Percentiles rank a stretch among this genome's conserved stretches.
phyloP scores from a whole-genome alignment of 2,113 vertebrate genomes.

The Chloropsis cyanopogon region DNA sequence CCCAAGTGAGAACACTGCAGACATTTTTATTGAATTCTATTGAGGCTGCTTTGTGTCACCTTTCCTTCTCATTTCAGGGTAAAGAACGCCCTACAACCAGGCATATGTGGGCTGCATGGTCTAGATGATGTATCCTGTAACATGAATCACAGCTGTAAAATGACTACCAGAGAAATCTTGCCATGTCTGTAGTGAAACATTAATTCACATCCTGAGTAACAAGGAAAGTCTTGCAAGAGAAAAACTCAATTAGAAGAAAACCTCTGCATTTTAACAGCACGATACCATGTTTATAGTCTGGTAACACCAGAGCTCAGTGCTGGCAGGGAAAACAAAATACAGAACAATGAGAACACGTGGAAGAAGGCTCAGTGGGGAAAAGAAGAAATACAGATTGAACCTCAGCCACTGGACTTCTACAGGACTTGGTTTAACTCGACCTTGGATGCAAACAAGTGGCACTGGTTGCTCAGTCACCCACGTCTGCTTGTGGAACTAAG shows the following conservation, averaged over 20 bases:
- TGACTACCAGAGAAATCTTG: background rate
- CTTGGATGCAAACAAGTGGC: background rate
- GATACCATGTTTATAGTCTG: background rate
- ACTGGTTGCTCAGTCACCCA: background rate
- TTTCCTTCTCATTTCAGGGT: background rate
- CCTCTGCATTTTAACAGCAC: background rate
- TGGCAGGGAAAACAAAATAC: background rate
- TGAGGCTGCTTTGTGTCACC: conserved; percentile 4
- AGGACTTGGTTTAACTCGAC: background rate
- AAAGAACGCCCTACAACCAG: background rate
- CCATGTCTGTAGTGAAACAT: background rate
- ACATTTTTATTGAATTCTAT: conserved; percentile 1
- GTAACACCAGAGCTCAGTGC: background rate
- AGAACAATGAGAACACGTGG: background rate
- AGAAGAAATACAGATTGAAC: background rate
- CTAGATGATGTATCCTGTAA: background rate
- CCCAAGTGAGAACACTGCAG: conserved; percentile 23
- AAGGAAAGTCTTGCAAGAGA: background rate
- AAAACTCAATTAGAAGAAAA: background rate
- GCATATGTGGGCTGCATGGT: background rate
- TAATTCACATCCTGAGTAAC: background rate
- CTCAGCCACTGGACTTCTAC: background rate
- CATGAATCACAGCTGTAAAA: background rate
- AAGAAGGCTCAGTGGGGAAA: background rate
- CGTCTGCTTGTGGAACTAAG: background rate